Conservation (phyloP, 2,113 vertebrate species). For the Thalassarche chlororhynchos region DNA sequence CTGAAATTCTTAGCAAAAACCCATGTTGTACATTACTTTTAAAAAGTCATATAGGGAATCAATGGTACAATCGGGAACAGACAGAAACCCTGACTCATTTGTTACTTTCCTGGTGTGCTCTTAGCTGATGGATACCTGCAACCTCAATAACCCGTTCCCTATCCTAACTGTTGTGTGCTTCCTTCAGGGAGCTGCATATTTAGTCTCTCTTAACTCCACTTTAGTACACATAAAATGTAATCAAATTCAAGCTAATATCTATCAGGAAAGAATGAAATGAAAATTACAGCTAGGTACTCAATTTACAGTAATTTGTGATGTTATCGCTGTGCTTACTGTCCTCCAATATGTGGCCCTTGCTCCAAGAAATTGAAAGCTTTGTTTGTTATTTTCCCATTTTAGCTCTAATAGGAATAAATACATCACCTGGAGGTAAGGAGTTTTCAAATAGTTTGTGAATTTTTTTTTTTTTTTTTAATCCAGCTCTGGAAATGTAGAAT, state of each 20-base stretch:
- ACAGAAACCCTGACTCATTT: neutral
- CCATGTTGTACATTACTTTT: neutral
- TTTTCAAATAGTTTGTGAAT: neutral
- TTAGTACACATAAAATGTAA: neutral
- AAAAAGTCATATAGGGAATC: neutral
- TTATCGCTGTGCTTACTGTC: neutral
- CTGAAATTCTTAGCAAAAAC: neutral
- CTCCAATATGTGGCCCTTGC: neutral
- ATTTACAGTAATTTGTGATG: neutral
- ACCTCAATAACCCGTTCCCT: neutral
- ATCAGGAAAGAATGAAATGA: neutral
- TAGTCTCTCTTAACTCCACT: neutral
- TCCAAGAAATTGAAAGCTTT: neutral
- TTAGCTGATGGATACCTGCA: neutral
- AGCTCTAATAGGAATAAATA: neutral
- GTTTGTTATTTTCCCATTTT: neutral
- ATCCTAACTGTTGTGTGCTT: neutral
- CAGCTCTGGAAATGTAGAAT: neutral
- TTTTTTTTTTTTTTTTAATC: neutral
- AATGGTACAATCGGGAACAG: neutral
- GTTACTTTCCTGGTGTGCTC: neutral
- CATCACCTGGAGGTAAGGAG: neutral
- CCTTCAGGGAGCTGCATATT: neutral
- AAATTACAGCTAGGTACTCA: neutral
- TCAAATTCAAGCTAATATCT: neutral